These are phyloP conservation scores for Panagrolaimus sp. DNA, from an alignment of 1,140 invertebrate species.

Conservation along the genomic window DNA sequence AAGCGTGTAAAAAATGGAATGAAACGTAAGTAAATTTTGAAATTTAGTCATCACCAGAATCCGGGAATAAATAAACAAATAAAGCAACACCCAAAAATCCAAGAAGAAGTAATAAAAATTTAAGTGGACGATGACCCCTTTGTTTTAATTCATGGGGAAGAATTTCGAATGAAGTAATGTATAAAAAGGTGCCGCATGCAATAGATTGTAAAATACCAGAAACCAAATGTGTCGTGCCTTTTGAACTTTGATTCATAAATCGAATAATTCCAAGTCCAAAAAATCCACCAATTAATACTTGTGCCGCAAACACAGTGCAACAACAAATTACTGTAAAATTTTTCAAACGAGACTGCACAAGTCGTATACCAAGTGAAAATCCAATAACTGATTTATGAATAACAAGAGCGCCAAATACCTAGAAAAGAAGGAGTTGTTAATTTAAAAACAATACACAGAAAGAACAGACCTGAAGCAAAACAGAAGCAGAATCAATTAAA, in stretches of 20 bases:
- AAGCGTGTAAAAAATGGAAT: not conserved
- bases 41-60: slow-evolving; percentile 29
- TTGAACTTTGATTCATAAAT: slow-evolving; percentile 30
- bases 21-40: not conserved
- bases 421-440: slow-evolving; percentile 17
- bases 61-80: slow-evolving; percentile 54
- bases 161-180: slow-evolving; percentile 85
- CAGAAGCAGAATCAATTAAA: slow-evolving; percentile 45
- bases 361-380: slow-evolving; percentile 65
- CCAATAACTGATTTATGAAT: slow-evolving; percentile 66
- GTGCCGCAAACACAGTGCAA: slow-evolving; percentile 66
- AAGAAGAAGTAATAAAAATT: slow-evolving; percentile 62
- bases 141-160: slow-evolving; percentile 64
- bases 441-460: not conserved
- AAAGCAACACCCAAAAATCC: slow-evolving; percentile 60
- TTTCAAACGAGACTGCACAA: slow-evolving; percentile 67
- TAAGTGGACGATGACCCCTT: slow-evolving; percentile 59
- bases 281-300: slow-evolving; percentile 65
- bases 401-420: slow-evolving; percentile 64
- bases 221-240: slow-evolving; percentile 24
- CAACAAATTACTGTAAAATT: slow-evolving; percentile 64
- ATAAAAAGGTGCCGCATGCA: slow-evolving; percentile 82
- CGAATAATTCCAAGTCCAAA: slow-evolving; percentile 45
- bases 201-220: slow-evolving; percentile 61
- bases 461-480: slow-evolving; percentile 42